Base-by-base conservation (phyloP, 2,113 vertebrate genomes). In the Ceyx margarethae region DNA sequence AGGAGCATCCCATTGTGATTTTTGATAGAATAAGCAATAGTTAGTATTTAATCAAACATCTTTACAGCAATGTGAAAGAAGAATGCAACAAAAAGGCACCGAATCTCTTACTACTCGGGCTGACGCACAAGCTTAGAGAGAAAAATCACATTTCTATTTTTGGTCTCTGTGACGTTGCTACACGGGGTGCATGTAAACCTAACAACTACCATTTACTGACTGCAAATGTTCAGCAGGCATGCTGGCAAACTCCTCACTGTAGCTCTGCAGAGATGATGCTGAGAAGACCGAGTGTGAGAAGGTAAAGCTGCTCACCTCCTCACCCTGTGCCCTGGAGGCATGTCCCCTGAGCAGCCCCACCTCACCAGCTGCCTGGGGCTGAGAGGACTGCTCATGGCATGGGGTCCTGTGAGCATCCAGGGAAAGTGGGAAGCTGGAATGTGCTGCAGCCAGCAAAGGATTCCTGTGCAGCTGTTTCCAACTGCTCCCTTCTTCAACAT, bases 71-170 rank as follows among this genome's bases (percentile, higher is more conserved):
- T 8, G 51, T 0, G 0, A 77, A 26, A 82, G 75, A 81, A 74
- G 64, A 82, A 82, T 3, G 68, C 40, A 71, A 67, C 45, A 50
- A 42, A 91, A 78, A 95, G 68, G 60, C 1, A 0, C 69, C 82
- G n/a, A 69, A 91, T 42, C 69, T 85, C 69, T 61, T 48, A 56
- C 89, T 74, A 37, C 45, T 64, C 64, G 74, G 67, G 69, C 58
- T 89, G 91, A 94, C 20, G 66, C 81, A 79, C 57, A 37, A 71
- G 68, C 68, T 89, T 91, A 33, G 76, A 67, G 81, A 86, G 65
- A 91, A 95, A 95, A 96, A 96, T 85, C 51, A 89, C 57, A 74
- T 74, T 92, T 91, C 94, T 96, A 93, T 92, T 96, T 95, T 89
- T 91, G 68, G 87, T 67, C 15, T 45, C 56, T 69, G 71, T 91